Evolutionary conservation across 2,888 invertebrate species (phyloP).

Genomic region (Ichneumoninae sp.): DNA sequence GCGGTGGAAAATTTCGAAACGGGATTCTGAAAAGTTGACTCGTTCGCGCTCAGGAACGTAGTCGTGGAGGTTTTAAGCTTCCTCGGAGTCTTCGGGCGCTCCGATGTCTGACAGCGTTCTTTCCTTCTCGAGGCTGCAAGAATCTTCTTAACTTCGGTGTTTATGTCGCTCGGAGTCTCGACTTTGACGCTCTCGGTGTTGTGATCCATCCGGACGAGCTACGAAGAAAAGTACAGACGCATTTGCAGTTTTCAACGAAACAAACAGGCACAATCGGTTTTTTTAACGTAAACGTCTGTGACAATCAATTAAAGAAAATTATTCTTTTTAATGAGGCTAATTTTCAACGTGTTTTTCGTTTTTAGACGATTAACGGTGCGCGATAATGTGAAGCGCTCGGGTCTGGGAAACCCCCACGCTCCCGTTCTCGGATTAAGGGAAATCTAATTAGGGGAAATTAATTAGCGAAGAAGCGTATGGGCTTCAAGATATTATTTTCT

Average conservation of each 20-base stretch:
- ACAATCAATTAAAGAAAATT: too few relatives aligned
- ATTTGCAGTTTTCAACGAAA: background rate
- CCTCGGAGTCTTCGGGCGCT: constrained; percentile 63
- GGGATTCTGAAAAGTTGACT: constrained; percentile 58
- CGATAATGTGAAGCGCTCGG: too few relatives aligned
- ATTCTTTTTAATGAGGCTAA: background rate
- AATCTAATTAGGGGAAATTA: background rate
- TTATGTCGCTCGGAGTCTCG: constrained; percentile 79
- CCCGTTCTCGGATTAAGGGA: too few relatives aligned
- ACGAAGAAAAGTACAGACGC: background rate
- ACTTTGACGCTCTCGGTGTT: constrained; percentile 77
- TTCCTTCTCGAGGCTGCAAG: constrained; percentile 56
- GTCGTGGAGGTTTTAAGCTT: constrained; percentile 62
- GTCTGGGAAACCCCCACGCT: too few relatives aligned
- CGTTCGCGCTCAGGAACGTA: constrained; percentile 29
- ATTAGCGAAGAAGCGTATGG: background rate
- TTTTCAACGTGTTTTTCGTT: background rate
- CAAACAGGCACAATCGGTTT: background rate
- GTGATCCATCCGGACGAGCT: constrained; percentile 79
- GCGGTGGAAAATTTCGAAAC: constrained; percentile 61
- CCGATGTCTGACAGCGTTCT: constrained; percentile 15
- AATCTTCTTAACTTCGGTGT: constrained; percentile 76
- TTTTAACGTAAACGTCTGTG: background rate
- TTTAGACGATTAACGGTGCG: background rate
- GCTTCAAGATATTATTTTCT: background rate